Conservation (phyloP, 2,888 invertebrate genomes). For the Pyralis farinalis region DNA sequence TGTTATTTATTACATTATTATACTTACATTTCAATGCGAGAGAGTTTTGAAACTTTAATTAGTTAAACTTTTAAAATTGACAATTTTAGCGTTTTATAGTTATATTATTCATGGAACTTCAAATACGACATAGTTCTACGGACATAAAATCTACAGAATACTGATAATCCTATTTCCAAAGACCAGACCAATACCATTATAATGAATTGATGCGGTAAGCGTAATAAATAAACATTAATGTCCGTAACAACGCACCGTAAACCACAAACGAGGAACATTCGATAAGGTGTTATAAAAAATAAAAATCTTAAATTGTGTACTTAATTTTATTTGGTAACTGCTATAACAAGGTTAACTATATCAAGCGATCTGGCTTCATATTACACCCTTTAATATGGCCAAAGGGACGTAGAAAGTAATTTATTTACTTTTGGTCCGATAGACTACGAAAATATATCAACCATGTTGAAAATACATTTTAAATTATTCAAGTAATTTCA, state of each 20-base stretch:
- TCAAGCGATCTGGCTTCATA: slow-evolving; percentile 38
- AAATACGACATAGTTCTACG: slow-evolving; percentile 21
- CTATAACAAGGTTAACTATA: slow-evolving; percentile 60
- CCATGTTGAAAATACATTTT: neutral
- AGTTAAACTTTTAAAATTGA: slow-evolving; percentile 76
- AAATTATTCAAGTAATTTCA: neutral
- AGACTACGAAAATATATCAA: slow-evolving; percentile 7
- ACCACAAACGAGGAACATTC: slow-evolving; percentile 7
- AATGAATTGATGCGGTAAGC: slow-evolving; percentile 7
- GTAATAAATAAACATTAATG: slow-evolving; percentile 23
- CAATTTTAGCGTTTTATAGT: slow-evolving; percentile 56
- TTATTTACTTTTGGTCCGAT: slow-evolving; percentile 5
- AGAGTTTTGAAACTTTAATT: slow-evolving; percentile 53
- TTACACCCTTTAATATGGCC: slow-evolving; percentile 23
- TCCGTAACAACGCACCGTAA: slow-evolving; percentile 14
- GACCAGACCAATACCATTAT: slow-evolving; percentile 10
- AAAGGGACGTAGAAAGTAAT: neutral
- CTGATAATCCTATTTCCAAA: slow-evolving; percentile 18
- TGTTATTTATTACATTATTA: slow-evolving; percentile 56
- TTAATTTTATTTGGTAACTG: slow-evolving; percentile 76
- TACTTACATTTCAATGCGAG: slow-evolving; percentile 62
- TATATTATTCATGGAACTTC: slow-evolving; percentile 22
- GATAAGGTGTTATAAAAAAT: slow-evolving; percentile 25
- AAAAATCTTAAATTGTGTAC: slow-evolving; percentile 49
- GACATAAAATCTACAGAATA: slow-evolving; percentile 25